phyloP scores from a whole-genome alignment of 1,140 invertebrate genomes.

The Pomacea maculata region DNA sequence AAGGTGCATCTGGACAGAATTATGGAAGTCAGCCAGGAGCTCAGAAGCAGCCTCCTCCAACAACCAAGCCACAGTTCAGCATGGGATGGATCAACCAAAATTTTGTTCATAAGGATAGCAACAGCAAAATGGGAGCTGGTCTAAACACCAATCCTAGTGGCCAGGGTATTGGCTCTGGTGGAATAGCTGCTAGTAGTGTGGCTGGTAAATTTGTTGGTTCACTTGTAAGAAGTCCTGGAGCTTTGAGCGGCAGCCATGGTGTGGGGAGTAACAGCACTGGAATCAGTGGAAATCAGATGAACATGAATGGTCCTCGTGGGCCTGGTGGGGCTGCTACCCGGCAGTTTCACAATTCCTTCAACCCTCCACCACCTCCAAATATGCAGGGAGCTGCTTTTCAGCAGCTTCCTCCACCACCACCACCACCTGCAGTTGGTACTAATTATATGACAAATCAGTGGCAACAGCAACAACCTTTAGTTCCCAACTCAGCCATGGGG shows the following conservation, averaged over 20 bases:
- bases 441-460: slow-evolving; percentile 18
- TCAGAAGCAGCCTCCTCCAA: background rate
- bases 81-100: background rate
- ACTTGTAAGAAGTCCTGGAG: background rate
- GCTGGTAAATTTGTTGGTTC: background rate
- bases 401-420: background rate
- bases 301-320: background rate
- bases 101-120: background rate
- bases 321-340: background rate
- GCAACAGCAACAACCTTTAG: slow-evolving; percentile 3
- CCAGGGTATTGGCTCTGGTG: background rate
- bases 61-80: background rate
- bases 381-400: background rate
- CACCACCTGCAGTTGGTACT: too few relatives aligned
- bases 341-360: background rate
- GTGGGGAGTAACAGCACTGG: background rate
- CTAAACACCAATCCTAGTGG: background rate
- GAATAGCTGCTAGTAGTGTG: background rate
- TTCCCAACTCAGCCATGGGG: too few relatives aligned
- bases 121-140: background rate
- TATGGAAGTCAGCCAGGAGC: background rate
- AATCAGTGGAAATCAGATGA: background rate
- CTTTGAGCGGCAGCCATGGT: background rate
- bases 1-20: background rate
- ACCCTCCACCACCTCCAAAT: background rate